These are phyloP conservation scores for Pyrgus malvae DNA, from an alignment of 2,888 invertebrate genomes.

Conservation along the genomic window DNA sequence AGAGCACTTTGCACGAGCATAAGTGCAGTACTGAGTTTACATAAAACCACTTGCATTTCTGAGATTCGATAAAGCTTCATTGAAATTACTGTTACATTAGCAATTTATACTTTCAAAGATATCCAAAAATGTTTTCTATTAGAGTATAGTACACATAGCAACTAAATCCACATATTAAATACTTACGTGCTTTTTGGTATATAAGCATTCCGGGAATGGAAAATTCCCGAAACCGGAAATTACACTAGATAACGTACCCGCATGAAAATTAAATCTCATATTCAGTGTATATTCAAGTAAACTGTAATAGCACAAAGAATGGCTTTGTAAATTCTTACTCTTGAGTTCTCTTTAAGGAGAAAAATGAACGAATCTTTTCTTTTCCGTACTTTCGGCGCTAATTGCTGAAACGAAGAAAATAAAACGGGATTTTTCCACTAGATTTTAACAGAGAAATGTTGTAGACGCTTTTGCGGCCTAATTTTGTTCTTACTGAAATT, in stretches of 20 bases:
- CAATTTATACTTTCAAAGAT: not conserved
- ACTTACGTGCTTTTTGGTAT: too few species aligned
- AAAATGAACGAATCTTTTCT: slow-evolving; percentile 31
- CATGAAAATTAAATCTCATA: not conserved
- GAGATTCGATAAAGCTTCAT: not conserved
- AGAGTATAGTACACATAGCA: too few species aligned
- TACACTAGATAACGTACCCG: not conserved
- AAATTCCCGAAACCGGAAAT: too few species aligned
- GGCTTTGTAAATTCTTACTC: slow-evolving; percentile 32
- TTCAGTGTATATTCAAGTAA: slow-evolving; percentile 4
- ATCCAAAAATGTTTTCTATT: too few species aligned
- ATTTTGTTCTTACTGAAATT: slow-evolving; percentile 23
- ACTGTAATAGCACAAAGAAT: slow-evolving; percentile 30
- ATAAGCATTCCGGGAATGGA: too few species aligned
- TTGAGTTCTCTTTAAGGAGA: slow-evolving; percentile 25
- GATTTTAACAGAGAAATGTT: slow-evolving; percentile 24
- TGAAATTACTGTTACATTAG: too few species aligned
- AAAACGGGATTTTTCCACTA: slow-evolving; percentile 22
- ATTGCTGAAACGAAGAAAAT: slow-evolving; percentile 28
- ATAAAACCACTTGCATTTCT: not conserved
- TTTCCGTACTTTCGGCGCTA: slow-evolving; percentile 28
- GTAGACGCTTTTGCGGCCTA: slow-evolving; percentile 18
- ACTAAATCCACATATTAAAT: too few species aligned
- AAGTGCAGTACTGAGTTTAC: slow-evolving; percentile 2
- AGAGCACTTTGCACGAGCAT: slow-evolving; percentile 11